phyloP scores from a whole-genome alignment of 2,888 invertebrate genomes.

The Pharmacophagus antenor region DNA sequence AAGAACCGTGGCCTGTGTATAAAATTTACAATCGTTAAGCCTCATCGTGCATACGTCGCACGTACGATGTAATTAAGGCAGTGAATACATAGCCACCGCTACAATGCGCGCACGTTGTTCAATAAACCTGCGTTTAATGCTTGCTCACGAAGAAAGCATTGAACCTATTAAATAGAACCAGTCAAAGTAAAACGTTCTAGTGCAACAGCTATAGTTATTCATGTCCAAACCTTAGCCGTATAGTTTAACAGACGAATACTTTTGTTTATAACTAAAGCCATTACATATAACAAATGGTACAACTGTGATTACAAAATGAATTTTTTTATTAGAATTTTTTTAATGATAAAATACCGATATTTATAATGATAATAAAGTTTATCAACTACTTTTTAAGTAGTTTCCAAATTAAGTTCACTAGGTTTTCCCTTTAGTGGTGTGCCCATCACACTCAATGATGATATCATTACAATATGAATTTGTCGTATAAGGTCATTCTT shows the following conservation, averaged over 20 bases:
- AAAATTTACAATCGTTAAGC: not conserved
- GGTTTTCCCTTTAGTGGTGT: no score
- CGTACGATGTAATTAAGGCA: conserved; percentile 24
- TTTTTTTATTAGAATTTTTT: no score
- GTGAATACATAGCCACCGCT: conserved; percentile 2
- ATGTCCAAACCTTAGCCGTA: not conserved
- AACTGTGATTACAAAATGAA: no score
- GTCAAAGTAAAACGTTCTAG: not conserved
- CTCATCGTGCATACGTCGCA: not conserved
- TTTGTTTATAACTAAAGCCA: no score
- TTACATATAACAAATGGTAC: no score
- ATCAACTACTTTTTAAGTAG: no score
- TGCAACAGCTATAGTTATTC: not conserved
- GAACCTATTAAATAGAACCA: conserved; percentile 15
- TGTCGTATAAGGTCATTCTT: conserved; percentile 4
- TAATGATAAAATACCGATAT: no score
- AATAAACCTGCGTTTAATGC: conserved; percentile 2
- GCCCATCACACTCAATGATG: no score
- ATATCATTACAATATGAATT: no score
- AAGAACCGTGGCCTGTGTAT: conserved; percentile 8
- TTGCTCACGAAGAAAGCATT: conserved; percentile 17
- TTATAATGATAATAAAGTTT: no score
- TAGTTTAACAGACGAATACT: not conserved
- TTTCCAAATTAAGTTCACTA: no score
- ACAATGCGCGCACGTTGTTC: conserved; percentile 17